Base-by-base conservation (phyloP, 2,888 invertebrate species). In the Papilio demoleus region DNA sequence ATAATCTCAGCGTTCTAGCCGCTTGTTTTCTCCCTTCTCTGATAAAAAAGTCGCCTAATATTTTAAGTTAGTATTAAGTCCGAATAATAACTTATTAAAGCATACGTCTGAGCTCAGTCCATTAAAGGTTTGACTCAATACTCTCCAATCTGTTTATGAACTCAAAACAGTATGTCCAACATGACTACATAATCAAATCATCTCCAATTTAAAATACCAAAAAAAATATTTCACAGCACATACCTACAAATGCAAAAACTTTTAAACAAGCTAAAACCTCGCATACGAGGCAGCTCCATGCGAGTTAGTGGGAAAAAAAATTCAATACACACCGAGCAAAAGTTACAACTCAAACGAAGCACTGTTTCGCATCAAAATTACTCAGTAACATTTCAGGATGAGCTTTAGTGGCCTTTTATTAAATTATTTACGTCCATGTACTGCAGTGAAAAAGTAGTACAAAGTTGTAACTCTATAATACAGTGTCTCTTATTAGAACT, bases 271-370 rank as follows among this genome's bases (percentile, higher is more conserved):
- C 38, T 60, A 40, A 60, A 60, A 40, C 58, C 34, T 36, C 11
- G 19, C 36, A 19, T 22, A 38, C 38, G 38, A 24, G 40, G 60
- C 38, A 40, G n/a, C 17, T 14, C 60, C n/a, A 38, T 38, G 22
- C 40, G 24, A 40, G 22, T 40, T 60, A 60, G 22, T 36, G 36
- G 34, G 14, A 53, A 59, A 59, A 60, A 38, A 60, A 60, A 40
- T 24, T 24, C 60, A 60, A 24, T 38, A 60, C 60, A 60, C 40
- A 31, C n/a, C 24, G 40, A 3, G 60, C 38, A 60, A 60, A 60
- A 60, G 60, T 60, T 40, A 24, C 38, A 60, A 60, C 60, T 60
- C 60, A 60, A 60, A 60, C 59, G 59, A 38, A 60, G 38, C 60
- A 40, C 60, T 24, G 24, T 60, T 40, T 31, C 53, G 31, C 60